Percentiles rank a stretch among this genome's conserved stretches.
Conservation (phyloP, 2,888 invertebrate genomes). For the Mimachlamys varia region DNA sequence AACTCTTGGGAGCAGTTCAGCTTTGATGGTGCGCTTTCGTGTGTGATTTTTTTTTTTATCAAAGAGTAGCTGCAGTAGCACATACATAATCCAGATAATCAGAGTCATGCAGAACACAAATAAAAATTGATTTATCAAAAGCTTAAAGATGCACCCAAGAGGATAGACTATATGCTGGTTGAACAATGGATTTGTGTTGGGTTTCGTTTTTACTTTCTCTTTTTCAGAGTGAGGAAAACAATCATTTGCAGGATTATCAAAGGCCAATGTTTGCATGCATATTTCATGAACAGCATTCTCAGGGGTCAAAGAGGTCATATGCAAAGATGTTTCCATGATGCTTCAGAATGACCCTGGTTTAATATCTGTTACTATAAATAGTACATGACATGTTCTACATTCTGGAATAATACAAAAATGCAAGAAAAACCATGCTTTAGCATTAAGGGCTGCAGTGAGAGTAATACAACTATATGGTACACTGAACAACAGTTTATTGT, state of each 20-base stretch:
- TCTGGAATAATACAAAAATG: conserved; percentile 42
- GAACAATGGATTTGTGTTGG: conserved; percentile 25
- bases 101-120: conserved; percentile 31
- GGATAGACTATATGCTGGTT: conserved; percentile 3
- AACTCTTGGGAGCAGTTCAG: conserved; percentile 28
- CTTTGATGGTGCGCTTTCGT: conserved; percentile 22
- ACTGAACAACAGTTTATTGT: conserved; percentile 66
- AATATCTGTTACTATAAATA: conserved; percentile 26
- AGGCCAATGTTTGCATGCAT: conserved; percentile 36
- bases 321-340: conserved; percentile 25
- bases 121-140: conserved; percentile 33
- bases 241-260: conserved; percentile 34
- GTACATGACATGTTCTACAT: conserved; percentile 34
- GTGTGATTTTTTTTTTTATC: neutral
- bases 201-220: neutral
- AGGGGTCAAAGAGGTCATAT: conserved; percentile 34
- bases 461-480: conserved; percentile 45
- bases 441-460: conserved; percentile 56
- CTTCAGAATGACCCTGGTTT: conserved; percentile 20
- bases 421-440: conserved; percentile 53
- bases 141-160: conserved; percentile 32
- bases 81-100: conserved; percentile 36
- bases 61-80: conserved; percentile 17
- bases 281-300: conserved; percentile 36
- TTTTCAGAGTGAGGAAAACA: conserved; percentile 23